Base-by-base conservation (phyloP, 2,888 invertebrate species). In the Ganaspis brasiliensis region DNA sequence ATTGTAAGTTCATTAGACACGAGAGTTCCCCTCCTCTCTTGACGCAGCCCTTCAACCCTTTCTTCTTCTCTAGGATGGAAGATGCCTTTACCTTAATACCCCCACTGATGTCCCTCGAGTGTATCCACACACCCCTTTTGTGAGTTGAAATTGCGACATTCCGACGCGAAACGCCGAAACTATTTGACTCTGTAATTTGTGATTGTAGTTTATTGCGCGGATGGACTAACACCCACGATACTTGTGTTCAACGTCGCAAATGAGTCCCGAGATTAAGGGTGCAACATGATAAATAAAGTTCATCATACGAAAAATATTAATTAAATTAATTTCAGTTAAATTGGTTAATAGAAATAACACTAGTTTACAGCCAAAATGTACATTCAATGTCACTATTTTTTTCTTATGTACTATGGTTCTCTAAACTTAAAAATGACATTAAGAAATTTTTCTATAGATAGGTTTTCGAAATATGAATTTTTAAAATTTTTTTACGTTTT, bases 121-220 rank as follows among this genome's bases (percentile, higher is more conserved):
- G 35, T 56, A 45, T 67, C 67, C 75, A 76, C 71, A 81, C 80
- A 80, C 80, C 80, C 79, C 85, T 83, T 85, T 83, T 82, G 83
- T 81, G 84, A 87, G 86, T 87, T 88, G 90, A 89, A 91, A 91
- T 91, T 90, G 91, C 91, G 91, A 91, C 91, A 91, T 91, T 91
- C 91, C 91, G 89, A 81, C 86, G 88, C 86, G 89, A 89, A 89
- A 90, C 89, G 90, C 89, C 90, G 88, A 90, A 91, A 91, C 91
- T 91, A 91, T 91, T 91, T 87, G 91, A 91, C 91, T 91, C 89
- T 79, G 91, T 91, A 91, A 91, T 91, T 91, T 90, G 91, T 91
- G 91, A 91, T 91, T 90, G 91, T 91, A 90, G 90, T 91, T 91
- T 91, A 91, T 91, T 90, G 90, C 87, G 86, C 86, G 89, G 86